Evolutionary conservation across 2,113 vertebrate genomes (phyloP).

Genomic region (Daboia siamensis): DNA sequence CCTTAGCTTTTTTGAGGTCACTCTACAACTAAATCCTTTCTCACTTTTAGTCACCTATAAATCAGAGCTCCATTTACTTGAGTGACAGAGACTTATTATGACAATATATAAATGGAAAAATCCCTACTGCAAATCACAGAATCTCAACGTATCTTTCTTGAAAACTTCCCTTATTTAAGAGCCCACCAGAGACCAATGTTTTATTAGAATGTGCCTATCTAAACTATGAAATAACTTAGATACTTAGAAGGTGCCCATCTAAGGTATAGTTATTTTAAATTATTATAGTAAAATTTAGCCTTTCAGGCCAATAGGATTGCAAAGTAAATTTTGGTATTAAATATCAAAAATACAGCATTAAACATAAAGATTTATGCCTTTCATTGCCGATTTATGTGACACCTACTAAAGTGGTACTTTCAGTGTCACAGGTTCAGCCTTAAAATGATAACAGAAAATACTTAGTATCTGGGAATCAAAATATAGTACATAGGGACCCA

Average conservation of each 20-base stretch:
- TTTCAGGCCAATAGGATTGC: not conserved
- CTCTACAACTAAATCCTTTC: not conserved
- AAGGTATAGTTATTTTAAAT: conserved; percentile 10
- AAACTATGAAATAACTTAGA: not conserved
- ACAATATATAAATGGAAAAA: not conserved
- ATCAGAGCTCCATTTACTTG: not conserved
- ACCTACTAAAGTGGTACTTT: conserved; percentile 8
- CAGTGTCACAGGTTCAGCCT: conserved; percentile 4
- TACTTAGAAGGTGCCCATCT: not conserved
- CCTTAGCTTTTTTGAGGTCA: not conserved
- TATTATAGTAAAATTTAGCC: conserved; percentile 18
- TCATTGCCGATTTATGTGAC: conserved; percentile 7
- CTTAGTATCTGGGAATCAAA: conserved; percentile 12
- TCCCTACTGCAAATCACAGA: not conserved
- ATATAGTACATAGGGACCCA: not conserved
- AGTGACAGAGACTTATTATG: not conserved
- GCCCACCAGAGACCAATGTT: not conserved
- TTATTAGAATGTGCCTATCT: not conserved
- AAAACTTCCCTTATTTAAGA: not conserved
- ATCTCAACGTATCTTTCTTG: not conserved
- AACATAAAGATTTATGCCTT: conserved; percentile 15
- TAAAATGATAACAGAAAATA: conserved; percentile 15
- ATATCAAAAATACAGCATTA: conserved; percentile 12
- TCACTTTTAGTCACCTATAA: not conserved
- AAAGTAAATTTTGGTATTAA: conserved; percentile 17